Percentiles rank a stretch among this genome's conserved stretches.
These are phyloP conservation scores for Molorchus minor DNA, from an alignment of 2,888 invertebrate genomes.

Conservation along the genomic window DNA sequence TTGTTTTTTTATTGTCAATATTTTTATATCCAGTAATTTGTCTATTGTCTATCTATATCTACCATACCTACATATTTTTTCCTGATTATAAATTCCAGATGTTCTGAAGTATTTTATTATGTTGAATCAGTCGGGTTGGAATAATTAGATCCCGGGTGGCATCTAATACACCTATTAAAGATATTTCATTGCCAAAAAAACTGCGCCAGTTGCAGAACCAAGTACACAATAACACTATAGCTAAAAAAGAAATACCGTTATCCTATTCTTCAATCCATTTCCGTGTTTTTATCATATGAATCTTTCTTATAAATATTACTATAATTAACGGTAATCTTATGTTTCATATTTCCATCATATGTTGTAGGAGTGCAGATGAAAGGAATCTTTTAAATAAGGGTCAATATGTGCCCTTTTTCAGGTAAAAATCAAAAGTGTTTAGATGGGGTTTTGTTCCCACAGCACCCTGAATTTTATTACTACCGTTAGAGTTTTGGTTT, in stretches of 20 bases:
- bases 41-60: no score
- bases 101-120: no score
- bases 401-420: constrained; percentile 16
- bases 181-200: not conserved
- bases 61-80: no score
- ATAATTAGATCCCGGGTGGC: not conserved
- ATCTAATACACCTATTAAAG: not conserved
- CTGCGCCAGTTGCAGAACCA: not conserved
- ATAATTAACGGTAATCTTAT: constrained; percentile 31
- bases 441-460: constrained; percentile 12
- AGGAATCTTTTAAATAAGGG: constrained; percentile 11
- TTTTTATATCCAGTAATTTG: no score
- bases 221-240: not conserved
- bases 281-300: constrained; percentile 11
- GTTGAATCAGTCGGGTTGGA: no score
- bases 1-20: no score
- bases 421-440: constrained; percentile 18
- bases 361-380: constrained; percentile 13
- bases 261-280: constrained; percentile 6
- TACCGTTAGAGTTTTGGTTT: constrained; percentile 4
- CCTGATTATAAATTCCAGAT: no score
- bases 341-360: constrained; percentile 30
- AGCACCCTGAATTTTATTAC: constrained; percentile 6
- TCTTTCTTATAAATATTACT: constrained; percentile 28
- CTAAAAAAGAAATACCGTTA: not conserved